These are phyloP conservation scores for Euwallacea similis DNA, from an alignment of 1,140 invertebrate species.

Conservation along the genomic window DNA sequence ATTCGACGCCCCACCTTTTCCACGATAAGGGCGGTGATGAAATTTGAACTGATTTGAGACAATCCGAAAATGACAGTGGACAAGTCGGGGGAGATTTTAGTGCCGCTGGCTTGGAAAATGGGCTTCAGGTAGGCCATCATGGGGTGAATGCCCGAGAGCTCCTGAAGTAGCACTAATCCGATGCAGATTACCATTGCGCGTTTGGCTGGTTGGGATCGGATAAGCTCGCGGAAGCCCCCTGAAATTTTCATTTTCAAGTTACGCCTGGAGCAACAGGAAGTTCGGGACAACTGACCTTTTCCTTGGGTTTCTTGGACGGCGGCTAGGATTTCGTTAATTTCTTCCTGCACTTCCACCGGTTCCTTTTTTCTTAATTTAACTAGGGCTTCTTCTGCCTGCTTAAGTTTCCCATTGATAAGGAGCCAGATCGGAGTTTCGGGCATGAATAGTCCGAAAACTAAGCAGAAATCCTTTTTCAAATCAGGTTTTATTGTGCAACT, in stretches of 20 bases:
- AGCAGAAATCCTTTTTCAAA: not conserved
- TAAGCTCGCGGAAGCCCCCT: slow-evolving; percentile 36
- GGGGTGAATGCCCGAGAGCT: slow-evolving; percentile 82
- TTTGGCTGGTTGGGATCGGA: slow-evolving; percentile 54
- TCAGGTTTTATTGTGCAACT: not conserved
- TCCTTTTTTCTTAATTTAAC: slow-evolving; percentile 62
- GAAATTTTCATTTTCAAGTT: not conserved
- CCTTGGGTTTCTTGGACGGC: slow-evolving; percentile 45
- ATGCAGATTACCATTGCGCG: slow-evolving; percentile 75
- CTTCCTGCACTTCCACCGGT: slow-evolving; percentile 51
- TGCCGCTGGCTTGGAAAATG: slow-evolving; percentile 72
- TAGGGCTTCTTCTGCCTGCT: slow-evolving; percentile 65
- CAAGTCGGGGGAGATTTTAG: slow-evolving; percentile 58
- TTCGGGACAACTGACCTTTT: slow-evolving; percentile 28
- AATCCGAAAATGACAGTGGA: slow-evolving; percentile 75
- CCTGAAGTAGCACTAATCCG: slow-evolving; percentile 83
- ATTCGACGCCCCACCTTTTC: slow-evolving; percentile 74
- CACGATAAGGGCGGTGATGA: slow-evolving; percentile 71
- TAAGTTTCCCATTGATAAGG: slow-evolving; percentile 60
- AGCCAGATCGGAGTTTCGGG: slow-evolving; percentile 80
- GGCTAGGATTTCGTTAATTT: slow-evolving; percentile 33
- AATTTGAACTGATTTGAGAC: slow-evolving; percentile 75
- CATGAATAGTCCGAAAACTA: slow-evolving; percentile 53
- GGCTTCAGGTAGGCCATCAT: slow-evolving; percentile 78
- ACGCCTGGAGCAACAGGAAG: too few relatives aligned